Evolutionary conservation across 2,888 invertebrate species (phyloP).

Genomic region (Drosophila quinaria): DNA sequence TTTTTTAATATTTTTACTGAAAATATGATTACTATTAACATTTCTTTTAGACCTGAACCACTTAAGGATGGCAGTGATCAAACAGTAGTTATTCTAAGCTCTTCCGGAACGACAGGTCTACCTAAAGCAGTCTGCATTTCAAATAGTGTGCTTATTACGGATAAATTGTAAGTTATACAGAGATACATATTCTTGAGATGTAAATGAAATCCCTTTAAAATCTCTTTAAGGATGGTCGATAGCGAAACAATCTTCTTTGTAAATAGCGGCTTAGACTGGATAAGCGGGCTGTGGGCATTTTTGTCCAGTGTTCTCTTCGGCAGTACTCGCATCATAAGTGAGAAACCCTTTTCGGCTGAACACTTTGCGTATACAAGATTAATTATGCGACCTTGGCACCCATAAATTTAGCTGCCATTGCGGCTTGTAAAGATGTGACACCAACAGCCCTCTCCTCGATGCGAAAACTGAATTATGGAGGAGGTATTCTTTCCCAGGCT

Average conservation of each 20-base stretch:
- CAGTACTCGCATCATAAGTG: constrained; percentile 70
- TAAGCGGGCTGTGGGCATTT: constrained; percentile 59
- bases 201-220: neutral
- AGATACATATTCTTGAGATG: neutral
- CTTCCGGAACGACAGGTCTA: constrained; percentile 76
- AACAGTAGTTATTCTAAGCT: constrained; percentile 68
- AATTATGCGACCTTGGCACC: constrained; percentile 61
- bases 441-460: constrained; percentile 41
- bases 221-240: constrained; percentile 36
- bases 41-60: constrained; percentile 41
- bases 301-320: constrained; percentile 51
- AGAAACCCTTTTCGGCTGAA: constrained; percentile 61
- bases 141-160: constrained; percentile 46
- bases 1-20: too few relatives aligned
- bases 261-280: constrained; percentile 73
- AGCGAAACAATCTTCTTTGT: constrained; percentile 54
- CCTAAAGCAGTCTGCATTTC: constrained; percentile 72
- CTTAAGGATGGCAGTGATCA: constrained; percentile 57
- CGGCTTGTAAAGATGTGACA: constrained; percentile 50
- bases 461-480: constrained; percentile 57
- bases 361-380: constrained; percentile 65
- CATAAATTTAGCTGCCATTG: constrained; percentile 58
- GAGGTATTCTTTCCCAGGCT: constrained; percentile 41
- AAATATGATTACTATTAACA: too few relatives aligned
- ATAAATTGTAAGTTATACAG: constrained; percentile 46